phyloP scores from a whole-genome alignment of 2,888 invertebrate species.

The Pilophorus perplexus region DNA sequence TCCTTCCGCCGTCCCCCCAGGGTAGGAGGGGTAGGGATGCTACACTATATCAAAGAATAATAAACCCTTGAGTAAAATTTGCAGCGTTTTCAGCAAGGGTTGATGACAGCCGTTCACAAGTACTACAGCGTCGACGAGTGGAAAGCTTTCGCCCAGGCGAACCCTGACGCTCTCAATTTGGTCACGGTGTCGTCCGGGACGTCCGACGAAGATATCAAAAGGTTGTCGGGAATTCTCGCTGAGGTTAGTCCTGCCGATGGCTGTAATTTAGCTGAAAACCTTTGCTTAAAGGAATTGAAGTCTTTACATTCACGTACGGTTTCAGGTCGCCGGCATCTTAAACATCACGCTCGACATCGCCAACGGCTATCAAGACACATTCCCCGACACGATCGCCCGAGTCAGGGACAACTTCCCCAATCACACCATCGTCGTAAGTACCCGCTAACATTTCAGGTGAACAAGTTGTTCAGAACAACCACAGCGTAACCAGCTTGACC shows the following conservation, averaged over 20 bases:
- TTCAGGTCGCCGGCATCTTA: constrained; percentile 30
- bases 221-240: constrained; percentile 66
- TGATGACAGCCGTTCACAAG: constrained; percentile 90
- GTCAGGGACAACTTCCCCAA: constrained; percentile 76
- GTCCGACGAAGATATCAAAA: constrained; percentile 72
- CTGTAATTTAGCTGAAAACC: too few species aligned
- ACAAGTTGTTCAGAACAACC: too few species aligned
- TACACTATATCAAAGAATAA: too few species aligned
- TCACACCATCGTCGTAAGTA: constrained; percentile 83
- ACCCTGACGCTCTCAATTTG: constrained; percentile 65
- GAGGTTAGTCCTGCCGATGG: too few species aligned
- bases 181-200: constrained; percentile 89
- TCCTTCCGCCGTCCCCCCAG: too few species aligned
- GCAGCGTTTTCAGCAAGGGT: constrained; percentile 73
- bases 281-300: too few species aligned
- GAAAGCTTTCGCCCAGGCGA: constrained; percentile 68
- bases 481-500: too few species aligned
- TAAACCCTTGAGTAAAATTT: too few species aligned
- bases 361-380: constrained; percentile 90
- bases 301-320: too few species aligned
- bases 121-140: constrained; percentile 81
- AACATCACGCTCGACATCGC: constrained; percentile 86
- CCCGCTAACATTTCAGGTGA: too few species aligned
- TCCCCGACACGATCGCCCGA: constrained; percentile 80
- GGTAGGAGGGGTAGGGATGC: too few species aligned